phyloP scores from a whole-genome alignment of 2,113 vertebrate genomes.

The Microcebus griseorufus region DNA sequence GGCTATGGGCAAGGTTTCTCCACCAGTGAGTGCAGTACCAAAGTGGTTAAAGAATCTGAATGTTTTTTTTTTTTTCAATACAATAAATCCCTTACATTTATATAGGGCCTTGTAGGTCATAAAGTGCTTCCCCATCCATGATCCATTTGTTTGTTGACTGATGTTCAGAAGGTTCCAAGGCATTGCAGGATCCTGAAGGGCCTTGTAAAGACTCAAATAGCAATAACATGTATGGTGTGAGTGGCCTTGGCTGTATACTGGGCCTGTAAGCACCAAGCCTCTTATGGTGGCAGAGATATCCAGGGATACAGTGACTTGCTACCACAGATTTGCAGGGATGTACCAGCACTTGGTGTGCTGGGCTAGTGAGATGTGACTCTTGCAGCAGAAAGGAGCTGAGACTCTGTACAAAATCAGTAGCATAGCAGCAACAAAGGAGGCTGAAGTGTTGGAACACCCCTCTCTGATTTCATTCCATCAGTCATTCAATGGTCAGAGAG shows the following conservation, averaged over 20 bases:
- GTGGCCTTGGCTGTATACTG: background rate
- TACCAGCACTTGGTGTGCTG: background rate
- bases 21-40: no score
- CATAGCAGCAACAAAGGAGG: background rate
- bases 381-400: slow-evolving; percentile 19
- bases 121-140: slow-evolving; percentile 18
- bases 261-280: background rate
- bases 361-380: background rate
- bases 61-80: background rate
- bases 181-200: background rate
- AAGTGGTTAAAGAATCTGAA: background rate
- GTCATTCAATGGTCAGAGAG: background rate
- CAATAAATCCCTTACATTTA: slow-evolving; percentile 21
- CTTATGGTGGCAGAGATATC: slow-evolving; percentile 3
- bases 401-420: background rate
- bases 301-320: background rate
- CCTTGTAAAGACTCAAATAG: slow-evolving; percentile 26
- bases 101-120: background rate
- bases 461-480: background rate
- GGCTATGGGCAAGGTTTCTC: no score
- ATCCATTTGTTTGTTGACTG: slow-evolving; percentile 40
- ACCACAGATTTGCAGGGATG: background rate
- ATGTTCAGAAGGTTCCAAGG: background rate
- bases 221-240: background rate
- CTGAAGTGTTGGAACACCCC: background rate